phyloP scores from a whole-genome alignment of 2,797 vertebrate genomes.

The Protosalanx chinensis region DNA sequence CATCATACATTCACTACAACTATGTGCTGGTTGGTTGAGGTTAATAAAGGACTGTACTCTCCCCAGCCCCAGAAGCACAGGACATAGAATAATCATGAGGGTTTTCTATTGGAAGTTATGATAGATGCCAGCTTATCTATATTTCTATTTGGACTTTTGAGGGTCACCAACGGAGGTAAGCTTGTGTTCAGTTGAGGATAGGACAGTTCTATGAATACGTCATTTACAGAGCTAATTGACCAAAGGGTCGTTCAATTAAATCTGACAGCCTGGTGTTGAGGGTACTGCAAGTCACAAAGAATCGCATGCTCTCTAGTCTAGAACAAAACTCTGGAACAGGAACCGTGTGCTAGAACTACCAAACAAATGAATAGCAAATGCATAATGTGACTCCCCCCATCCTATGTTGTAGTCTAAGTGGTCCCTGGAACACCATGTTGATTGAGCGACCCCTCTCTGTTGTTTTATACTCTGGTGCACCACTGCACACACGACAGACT shows the following conservation, averaged over 20 bases:
- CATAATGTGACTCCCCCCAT: conserved; percentile 6
- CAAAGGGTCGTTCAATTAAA: conserved; percentile 22
- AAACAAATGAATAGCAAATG: background rate
- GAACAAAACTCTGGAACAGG: conserved; percentile 17
- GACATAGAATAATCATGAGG: conserved; percentile 42
- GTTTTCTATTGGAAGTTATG: conserved; percentile 28
- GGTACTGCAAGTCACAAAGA: background rate
- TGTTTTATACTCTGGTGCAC: conserved; percentile 16
- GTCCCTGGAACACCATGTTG: background rate
- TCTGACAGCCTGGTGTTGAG: conserved; percentile 16
- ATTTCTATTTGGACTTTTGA: conserved; percentile 19
- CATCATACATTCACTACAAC: conserved; percentile 70
- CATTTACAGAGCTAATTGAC: background rate
- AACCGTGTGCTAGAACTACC: background rate
- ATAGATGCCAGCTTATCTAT: conserved; percentile 31
- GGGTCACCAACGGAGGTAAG: conserved; percentile 61
- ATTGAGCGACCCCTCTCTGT: background rate
- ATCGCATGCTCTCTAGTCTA: conserved; percentile 19
- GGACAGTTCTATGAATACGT: conserved; percentile 30
- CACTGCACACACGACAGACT: conserved; percentile 26
- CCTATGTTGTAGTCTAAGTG: conserved; percentile 15
- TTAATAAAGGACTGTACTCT: conserved; percentile 65
- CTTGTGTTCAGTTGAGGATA: conserved; percentile 56
- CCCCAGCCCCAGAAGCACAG: conserved; percentile 48
- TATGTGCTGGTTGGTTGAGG: conserved; percentile 37